Base-by-base conservation (phyloP, 1,140 invertebrate species). In the Sesamia nonagrioides region DNA sequence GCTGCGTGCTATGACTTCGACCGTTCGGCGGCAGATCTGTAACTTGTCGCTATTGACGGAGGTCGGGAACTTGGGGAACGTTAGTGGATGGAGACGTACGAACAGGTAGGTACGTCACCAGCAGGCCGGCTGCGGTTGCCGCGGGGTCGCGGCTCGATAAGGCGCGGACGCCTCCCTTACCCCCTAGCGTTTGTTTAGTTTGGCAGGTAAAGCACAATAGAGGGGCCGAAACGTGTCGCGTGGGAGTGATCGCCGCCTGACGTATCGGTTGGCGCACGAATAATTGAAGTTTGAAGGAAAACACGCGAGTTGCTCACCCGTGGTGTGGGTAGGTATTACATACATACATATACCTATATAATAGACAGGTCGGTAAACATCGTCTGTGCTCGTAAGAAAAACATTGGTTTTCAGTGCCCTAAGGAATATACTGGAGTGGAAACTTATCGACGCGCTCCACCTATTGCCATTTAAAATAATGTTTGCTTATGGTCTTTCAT, bases 171-270 rank as follows among this genome's bases (percentile, higher is more conserved):
- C 56, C 56, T 17, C 18, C 58, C 42, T 18, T 52, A 27, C 33
- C 72, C 60, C 77, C 35, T 84, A 82, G 81, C 86, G 84, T 86
- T 87, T 88, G 88, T 91, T 90, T 90, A 86, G 88, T 87, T 89
- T 88, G 87, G 86, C 90, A 91, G 89, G 88, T 87, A 88, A 85
- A 88, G 83, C 81, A 74, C 83, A 84, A 73, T 75, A 73, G 81
- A 63, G 79, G 77, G 82, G 79, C 68, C 48, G 69, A n/a, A 78
- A 66, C 79, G 79, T 78, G 76, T 77, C 77, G 76, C 84, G 82
- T 78, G 77, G 79, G 77, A 79, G 82, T 78, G 80, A 81, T 75
- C 79, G 76, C 68, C 69, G 27, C 50, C 73, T 78, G 84, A 77
- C 77, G 73, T 77, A 79, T 79, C 79, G 69, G 33, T 42, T 40